Evolutionary conservation across 2,888 invertebrate species (phyloP), one percentile per base, ranked within the genome.

Genomic region (Cheilosia soror): DNA sequence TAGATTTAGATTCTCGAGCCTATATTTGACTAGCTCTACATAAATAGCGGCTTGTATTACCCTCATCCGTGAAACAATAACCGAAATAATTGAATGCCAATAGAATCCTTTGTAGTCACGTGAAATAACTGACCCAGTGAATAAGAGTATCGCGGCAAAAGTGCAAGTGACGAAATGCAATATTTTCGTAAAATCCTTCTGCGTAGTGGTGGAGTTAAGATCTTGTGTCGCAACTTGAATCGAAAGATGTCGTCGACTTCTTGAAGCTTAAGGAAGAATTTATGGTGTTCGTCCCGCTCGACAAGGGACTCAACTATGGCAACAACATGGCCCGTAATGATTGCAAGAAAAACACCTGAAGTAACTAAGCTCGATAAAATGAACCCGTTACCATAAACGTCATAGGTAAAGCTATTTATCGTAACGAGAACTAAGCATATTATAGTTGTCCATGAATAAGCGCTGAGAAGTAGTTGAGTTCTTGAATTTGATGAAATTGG

Each of bases 181-280:
- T 72, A 83, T 57, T 77, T 83, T 2, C 9, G 11, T 25, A 62
- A 25, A 5, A 83, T 29, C 20, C 44, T 62, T 2, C 13, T 53
- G n/a, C 33, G 40, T 9, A 15, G 6, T 0, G 1, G 0, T 7
- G 31, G 5, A 2, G 27, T 6, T 33, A 15, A 53, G 5, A 73
- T 68, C 7, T n/a, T 55, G 20, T 55, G 15, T 0, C 33, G 37
- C 5, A 83, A 20, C 37, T 68, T 60, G 2, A 66, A 11, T 29
- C 37, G 66, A 13, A 83, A 78, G 2, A 82, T 78, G 20, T 55
- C 53, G 49, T 82, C 77, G n/a, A 78, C 7, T 2, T 83, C 66
- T 9, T 72, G 5, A 2, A 83, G 33, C 11, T 63, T 66, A 3
- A 20, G 37, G 13, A 77, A 83, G 27, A 83, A 77, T n/a, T 5